A percentile compares a stretch with the other conserved stretches of the same genome.
Evolutionary conservation across 2,888 invertebrate species (phyloP).

Genomic region (Drosophila fungiperda): DNA sequence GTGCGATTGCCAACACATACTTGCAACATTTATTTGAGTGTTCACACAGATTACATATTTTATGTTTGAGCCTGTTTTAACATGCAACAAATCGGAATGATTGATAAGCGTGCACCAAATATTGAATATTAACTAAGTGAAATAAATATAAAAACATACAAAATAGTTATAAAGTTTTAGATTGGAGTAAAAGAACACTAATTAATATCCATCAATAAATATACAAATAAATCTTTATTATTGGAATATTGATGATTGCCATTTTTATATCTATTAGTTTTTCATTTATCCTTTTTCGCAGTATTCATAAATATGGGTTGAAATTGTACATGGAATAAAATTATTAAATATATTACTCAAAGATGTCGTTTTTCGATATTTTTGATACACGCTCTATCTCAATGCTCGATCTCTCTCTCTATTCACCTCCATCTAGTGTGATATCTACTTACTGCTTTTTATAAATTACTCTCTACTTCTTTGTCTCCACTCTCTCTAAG

Average conservation of each 20-base stretch:
- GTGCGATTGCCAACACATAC: constrained; percentile 37
- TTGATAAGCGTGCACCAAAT: not conserved
- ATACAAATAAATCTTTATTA: too few species aligned
- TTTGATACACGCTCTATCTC: not conserved
- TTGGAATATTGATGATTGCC: not conserved
- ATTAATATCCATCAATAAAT: not conserved
- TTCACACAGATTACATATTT: constrained; percentile 5
- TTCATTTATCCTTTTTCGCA: not conserved
- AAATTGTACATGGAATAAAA: not conserved
- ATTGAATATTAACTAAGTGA: not conserved
- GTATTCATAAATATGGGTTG: not conserved
- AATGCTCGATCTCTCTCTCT: not conserved
- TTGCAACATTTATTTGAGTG: not conserved
- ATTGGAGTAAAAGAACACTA: not conserved
- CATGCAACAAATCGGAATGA: not conserved
- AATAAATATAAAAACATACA: not conserved
- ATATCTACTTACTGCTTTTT: not conserved
- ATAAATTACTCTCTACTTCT: not conserved
- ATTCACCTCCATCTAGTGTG: not conserved
- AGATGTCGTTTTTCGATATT: not conserved
- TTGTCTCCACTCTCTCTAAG: not conserved
- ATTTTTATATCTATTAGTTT: not conserved
- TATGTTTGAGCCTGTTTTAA: not conserved
- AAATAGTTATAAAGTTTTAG: not conserved
- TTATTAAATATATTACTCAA: not conserved